These are phyloP conservation scores for Dicrostonyx torquatus DNA, from an alignment of 2,797 vertebrate species.

Conservation along the genomic window DNA sequence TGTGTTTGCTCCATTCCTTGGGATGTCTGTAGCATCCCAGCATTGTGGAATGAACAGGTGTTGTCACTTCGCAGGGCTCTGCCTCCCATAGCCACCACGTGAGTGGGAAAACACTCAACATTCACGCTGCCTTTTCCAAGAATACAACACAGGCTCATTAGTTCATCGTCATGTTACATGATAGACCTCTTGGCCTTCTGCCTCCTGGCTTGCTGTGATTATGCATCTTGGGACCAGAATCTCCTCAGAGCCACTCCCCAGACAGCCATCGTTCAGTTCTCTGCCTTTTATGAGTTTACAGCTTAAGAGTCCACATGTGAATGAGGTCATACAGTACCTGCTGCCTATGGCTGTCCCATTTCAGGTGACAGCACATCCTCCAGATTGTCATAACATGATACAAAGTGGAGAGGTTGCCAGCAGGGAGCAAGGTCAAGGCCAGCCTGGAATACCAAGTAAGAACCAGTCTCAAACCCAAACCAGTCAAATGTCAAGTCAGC, in stretches of 20 bases:
- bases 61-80: neutral
- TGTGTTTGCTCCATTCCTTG: neutral
- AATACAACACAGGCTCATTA: neutral
- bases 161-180: accelerated
- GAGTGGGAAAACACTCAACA: neutral
- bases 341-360: neutral
- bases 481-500: neutral
- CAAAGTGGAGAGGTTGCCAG: neutral
- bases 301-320: neutral
- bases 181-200: neutral
- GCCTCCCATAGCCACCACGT: neutral
- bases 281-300: neutral
- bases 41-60: neutral
- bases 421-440: neutral
- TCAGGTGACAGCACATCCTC: neutral
- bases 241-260: neutral
- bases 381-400: neutral
- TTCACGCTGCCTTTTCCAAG: neutral
- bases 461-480: neutral
- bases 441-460: neutral
- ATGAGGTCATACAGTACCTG: neutral
- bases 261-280: neutral
- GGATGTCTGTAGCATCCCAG: neutral
- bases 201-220: neutral
- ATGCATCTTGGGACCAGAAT: neutral